These are phyloP conservation scores for Nephrotoma flavescens DNA, from an alignment of 2,888 invertebrate species.

Conservation along the genomic window DNA sequence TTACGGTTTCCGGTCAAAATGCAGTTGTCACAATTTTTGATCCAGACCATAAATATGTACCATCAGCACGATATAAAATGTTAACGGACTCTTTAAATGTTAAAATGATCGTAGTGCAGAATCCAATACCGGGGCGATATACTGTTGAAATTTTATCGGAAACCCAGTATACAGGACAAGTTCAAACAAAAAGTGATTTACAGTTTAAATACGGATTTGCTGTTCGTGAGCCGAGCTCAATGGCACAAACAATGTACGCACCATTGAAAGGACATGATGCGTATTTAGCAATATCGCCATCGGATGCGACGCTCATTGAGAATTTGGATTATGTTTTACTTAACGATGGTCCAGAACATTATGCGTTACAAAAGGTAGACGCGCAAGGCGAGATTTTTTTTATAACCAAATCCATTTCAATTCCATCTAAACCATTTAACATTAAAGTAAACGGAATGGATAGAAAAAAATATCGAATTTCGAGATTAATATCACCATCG, in stretches of 20 bases:
- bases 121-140: background rate
- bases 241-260: background rate
- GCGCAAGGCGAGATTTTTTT: background rate
- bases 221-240: background rate
- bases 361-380: background rate
- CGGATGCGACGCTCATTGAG: background rate
- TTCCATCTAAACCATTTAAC: background rate
- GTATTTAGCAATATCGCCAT: background rate
- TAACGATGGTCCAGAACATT: background rate
- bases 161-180: background rate
- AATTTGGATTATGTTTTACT: background rate
- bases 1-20: background rate
- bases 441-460: background rate
- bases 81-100: background rate
- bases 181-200: background rate
- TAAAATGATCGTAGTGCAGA: background rate
- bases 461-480: background rate
- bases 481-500: background rate
- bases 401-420: background rate
- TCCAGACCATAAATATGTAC: background rate
- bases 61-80: background rate
- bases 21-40: background rate
- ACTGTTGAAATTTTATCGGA: background rate
- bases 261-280: background rate
- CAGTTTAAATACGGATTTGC: background rate